Base-by-base conservation (phyloP, 2,888 invertebrate species). In the Spodoptera exigua region DNA sequence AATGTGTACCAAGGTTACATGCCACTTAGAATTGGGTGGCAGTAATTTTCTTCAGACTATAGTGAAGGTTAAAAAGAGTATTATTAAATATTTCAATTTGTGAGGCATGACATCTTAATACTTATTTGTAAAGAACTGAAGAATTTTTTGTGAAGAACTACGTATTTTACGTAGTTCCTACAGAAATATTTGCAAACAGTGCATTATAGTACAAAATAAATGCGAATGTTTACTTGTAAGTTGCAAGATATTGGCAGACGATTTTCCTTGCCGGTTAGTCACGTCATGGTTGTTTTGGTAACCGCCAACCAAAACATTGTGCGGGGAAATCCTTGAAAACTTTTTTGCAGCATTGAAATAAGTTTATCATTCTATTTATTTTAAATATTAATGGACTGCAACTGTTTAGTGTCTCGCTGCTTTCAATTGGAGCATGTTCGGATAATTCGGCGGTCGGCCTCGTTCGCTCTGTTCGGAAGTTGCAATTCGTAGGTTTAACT, bases 401-500 rank as follows among this genome's bases (percentile, higher is more conserved):
- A 46, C 44, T 54, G 58, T 45, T 45, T 47, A 59, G 55, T 37
- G 44, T 67, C 34, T 70, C 41, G 17, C 51, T 74, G 45, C 45
- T 58, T 67, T 65, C 58, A 65, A 71, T 68, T 68, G 66, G 58
- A 75, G 73, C 70, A 76, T 74, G 76, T 81, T 79, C 67, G 71
- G 71, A 76, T 80, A 79, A 78, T 76, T 63, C 61, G 65, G 56
- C 59, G 61, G 66, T 43, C 61, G 87, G 71, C 89, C 90, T 89
- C 82, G 87, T 74, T 74, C 64, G 77, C 61, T 77, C 70, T 69
- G 72, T 82, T 90, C 85, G 89, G 90, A 90, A 90, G 85, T 89
- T 76, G 80, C 85, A 88, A 88, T 89, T 87, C 82, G 82, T 82
- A 81, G 80, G 81, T 82, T 81, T 62, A 80, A 71, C 73, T 84